A percentile compares a stretch with the other conserved stretches of the same genome.
phyloP scores from a whole-genome alignment of 2,888 invertebrate genomes.

The Heliconius sara region DNA sequence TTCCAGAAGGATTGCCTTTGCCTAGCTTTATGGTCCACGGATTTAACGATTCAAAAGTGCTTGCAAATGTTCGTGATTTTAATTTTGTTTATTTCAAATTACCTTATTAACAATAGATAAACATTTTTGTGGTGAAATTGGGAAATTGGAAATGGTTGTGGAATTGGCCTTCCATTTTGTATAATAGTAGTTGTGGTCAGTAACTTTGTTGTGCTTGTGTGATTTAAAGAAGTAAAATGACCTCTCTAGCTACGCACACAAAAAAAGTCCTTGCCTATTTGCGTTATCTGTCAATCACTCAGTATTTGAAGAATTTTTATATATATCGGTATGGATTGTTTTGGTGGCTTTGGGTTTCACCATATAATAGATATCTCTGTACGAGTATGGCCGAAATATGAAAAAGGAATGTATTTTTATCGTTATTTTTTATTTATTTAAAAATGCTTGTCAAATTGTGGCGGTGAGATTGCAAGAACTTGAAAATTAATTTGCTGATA shows the following conservation, averaged over 20 bases:
- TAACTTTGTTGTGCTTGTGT: not conserved
- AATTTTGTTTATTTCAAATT: not conserved
- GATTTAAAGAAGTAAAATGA: not conserved
- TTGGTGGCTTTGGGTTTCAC: no score
- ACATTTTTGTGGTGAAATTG: not conserved
- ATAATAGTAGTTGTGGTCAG: not conserved
- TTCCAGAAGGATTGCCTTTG: no score
- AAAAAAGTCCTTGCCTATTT: not conserved
- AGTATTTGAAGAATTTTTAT: no score
- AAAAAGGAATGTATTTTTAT: no score
- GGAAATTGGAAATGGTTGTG: not conserved
- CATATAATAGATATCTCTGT: no score
- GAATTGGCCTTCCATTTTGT: not conserved
- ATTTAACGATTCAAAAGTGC: no score
- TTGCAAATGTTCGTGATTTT: not conserved
- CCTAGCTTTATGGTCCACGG: no score
- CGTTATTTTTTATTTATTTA: no score
- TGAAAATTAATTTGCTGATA: not conserved
- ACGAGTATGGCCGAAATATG: no score
- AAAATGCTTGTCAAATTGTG: no score
- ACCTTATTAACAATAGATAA: not conserved
- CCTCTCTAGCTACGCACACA: not conserved
- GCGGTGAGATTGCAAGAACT: not conserved
- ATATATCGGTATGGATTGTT: no score
- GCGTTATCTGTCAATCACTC: not conserved